Conservation (phyloP, 2,797 vertebrate species). For the Anguilla pacifica region DNA sequence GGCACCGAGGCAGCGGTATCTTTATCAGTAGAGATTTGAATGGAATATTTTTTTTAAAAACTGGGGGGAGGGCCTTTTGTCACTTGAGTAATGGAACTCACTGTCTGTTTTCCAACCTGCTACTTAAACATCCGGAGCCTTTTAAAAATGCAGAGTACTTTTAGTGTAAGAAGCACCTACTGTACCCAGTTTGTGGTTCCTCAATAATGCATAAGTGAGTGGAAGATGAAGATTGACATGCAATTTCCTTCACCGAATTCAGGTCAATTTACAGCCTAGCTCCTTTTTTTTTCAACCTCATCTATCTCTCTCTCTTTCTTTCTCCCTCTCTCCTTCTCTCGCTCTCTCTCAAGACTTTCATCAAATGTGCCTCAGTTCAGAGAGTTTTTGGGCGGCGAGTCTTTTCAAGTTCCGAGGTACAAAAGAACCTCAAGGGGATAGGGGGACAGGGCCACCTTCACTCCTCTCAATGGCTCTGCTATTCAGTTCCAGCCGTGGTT, state of each 20-base stretch:
- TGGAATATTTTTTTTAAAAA: constrained; percentile 6
- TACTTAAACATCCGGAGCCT: constrained; percentile 20
- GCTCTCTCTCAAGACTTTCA: constrained; percentile 41
- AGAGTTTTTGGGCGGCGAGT: constrained; percentile 29
- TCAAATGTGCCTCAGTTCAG: constrained; percentile 46
- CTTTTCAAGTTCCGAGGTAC: constrained; percentile 41
- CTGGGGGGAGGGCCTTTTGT: constrained; percentile 13
- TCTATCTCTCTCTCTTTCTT: neutral
- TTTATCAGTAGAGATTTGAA: neutral
- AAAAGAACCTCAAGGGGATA: constrained; percentile 26
- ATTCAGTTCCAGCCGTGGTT: constrained; percentile 34
- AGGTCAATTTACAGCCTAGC: constrained; percentile 28
- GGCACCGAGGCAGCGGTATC: constrained; percentile 1
- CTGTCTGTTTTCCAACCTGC: constrained; percentile 20
- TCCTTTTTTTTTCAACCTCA: constrained; percentile 2
- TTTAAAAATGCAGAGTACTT: constrained; percentile 32
- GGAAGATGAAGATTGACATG: constrained; percentile 40
- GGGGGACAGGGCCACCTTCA: constrained; percentile 25
- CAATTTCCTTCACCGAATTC: constrained; percentile 37
- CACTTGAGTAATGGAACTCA: constrained; percentile 27
- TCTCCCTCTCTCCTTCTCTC: constrained; percentile 22
- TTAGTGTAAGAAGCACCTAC: constrained; percentile 18
- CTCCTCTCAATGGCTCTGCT: constrained; percentile 39
- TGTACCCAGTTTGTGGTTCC: constrained; percentile 14
- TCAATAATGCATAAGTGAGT: constrained; percentile 40